Evolutionary conservation across 1,140 invertebrate genomes (phyloP).

Genomic region (Vollenhovia emeryi): DNA sequence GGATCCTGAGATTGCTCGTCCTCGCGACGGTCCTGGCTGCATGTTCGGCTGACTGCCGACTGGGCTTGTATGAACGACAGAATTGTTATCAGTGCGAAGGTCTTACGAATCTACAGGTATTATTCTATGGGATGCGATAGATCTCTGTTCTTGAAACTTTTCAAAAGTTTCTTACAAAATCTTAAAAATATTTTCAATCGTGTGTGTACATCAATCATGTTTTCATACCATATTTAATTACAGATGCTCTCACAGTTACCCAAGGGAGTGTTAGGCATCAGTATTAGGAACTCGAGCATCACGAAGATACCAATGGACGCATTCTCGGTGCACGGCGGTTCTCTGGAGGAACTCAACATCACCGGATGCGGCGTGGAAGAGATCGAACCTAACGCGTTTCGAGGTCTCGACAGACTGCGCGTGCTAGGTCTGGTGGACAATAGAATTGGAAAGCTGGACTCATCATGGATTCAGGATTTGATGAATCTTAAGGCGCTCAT

Average conservation of each 20-base stretch:
- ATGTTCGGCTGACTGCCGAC: slow-evolving; percentile 20
- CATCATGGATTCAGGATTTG: slow-evolving; percentile 46
- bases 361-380: slow-evolving; percentile 44
- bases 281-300: slow-evolving; percentile 41
- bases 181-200: not conserved
- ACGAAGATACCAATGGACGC: slow-evolving; percentile 22
- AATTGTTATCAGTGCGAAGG: slow-evolving; percentile 44
- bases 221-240: not conserved
- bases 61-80: slow-evolving; percentile 1
- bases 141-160: not conserved
- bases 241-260: slow-evolving; percentile 20
- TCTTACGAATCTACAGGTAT: slow-evolving; percentile 40
- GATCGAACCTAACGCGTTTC: slow-evolving; percentile 40
- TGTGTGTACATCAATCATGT: not conserved
- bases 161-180: no score
- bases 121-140: no score
- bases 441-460: slow-evolving; percentile 44
- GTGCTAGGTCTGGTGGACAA: slow-evolving; percentile 35
- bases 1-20: not conserved
- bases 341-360: slow-evolving; percentile 49
- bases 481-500: slow-evolving; percentile 9
- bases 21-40: not conserved
- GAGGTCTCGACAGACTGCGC: slow-evolving; percentile 20
- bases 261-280: not conserved
- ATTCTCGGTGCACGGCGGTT: not conserved